Evolutionary conservation across 2,113 vertebrate species (phyloP), one percentile per base, ranked within the genome.

Genomic region (Silurus meridionalis): DNA sequence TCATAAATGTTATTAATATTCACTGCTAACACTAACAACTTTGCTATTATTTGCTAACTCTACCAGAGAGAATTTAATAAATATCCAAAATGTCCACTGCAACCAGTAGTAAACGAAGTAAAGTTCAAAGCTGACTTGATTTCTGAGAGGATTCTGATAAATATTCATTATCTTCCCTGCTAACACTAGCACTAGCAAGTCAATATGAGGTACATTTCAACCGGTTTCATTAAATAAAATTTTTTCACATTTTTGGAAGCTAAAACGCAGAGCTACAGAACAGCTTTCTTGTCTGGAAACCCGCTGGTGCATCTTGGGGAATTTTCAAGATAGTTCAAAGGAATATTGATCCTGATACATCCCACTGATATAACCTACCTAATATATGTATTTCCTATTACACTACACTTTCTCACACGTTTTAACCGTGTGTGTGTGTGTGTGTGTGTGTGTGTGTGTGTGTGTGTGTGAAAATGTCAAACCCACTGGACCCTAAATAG

Each of bases 381-480:
- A 23, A 81, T 60, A 14, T 55, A 28, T 58, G 28, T 28, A 14
- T 17, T 21, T 10, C 0, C 77, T 8, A 19, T 50, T n/a, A 86
- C 78, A 21, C 82, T 85, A 23, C 14, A 50, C 46, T 48, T 72
- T 72, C 88, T 67, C 82, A 69, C 2, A 13, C 69, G 46, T 57
- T 28, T 28, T 2, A 77, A 58, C 75, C 81, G 2, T 91, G 86
- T 89, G 83, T 78, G 64, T 53, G 64, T 37, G 77, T 80, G 89
- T 83, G 86, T 88, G 88, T 84, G 89, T 87, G 89, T 88, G 85
- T 91, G 86, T 89, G 83, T 78, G 64, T 53, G 64, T 37, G 77
- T 80, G 89, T 83, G 86, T 88, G 88, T 58, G 81, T 60, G 72
- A 1, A 90, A 92, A 91, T 86, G 85, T 89, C 88, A 88, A 58